Conservation (phyloP, 2,113 vertebrate genomes). For the Geococcyx californianus region DNA sequence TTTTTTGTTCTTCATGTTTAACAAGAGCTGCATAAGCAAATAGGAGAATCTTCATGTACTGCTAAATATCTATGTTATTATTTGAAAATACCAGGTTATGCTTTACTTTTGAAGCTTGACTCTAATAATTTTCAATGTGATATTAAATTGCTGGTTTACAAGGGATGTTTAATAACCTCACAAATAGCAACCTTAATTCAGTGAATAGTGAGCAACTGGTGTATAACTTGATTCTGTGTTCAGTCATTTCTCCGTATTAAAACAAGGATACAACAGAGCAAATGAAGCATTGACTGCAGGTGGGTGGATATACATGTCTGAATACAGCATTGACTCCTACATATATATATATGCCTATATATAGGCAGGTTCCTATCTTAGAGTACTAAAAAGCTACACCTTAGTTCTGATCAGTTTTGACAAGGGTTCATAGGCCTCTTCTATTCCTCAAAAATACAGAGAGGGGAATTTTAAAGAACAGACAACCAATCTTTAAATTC, state of each 20-base stretch:
- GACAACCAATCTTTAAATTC: slow-evolving; percentile 27
- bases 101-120: background rate
- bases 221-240: background rate
- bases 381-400: background rate
- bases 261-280: background rate
- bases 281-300: background rate
- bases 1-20: background rate
- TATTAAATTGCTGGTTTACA: background rate
- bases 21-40: background rate
- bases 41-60: background rate
- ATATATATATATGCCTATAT: too few relatives aligned
- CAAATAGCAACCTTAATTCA: background rate
- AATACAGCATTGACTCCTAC: background rate
- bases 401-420: slow-evolving; percentile 32
- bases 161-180: background rate
- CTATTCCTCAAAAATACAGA: background rate
- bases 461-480: slow-evolving; percentile 30
- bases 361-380: background rate
- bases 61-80: background rate
- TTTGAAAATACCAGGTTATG: background rate
- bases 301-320: background rate
- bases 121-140: background rate
- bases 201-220: background rate
- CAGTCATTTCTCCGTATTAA: background rate
- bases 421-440: background rate